Percentiles rank a stretch among this genome's conserved stretches.
Conservation (phyloP, 2,797 vertebrate genomes). For the Phalanger gymnotis region DNA sequence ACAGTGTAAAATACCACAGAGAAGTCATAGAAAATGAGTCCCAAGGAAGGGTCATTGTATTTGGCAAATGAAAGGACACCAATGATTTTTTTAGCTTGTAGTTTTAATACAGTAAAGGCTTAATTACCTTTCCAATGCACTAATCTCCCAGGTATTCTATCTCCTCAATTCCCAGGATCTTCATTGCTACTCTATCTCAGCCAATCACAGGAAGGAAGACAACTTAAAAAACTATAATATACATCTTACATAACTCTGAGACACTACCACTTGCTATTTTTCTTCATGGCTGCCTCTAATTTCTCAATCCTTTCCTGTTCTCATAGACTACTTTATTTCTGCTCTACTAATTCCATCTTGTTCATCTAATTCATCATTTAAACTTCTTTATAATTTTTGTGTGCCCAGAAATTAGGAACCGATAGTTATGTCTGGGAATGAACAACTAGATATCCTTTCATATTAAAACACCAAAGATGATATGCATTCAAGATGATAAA, state of each 20-base stretch:
- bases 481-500: not conserved
- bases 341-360: not conserved
- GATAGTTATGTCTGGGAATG: not conserved
- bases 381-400: conserved; percentile 17
- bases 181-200: not conserved
- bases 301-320: not conserved
- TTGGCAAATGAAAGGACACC: not conserved
- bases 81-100: not conserved
- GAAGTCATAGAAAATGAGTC: not conserved
- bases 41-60: not conserved
- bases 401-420: not conserved
- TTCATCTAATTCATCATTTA: no score
- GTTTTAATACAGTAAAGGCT: not conserved
- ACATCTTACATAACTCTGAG: not conserved
- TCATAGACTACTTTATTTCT: not conserved
- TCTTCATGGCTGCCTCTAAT: not conserved
- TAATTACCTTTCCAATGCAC: not conserved
- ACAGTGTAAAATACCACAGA: not conserved
- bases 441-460: not conserved
- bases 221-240: not conserved
- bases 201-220: not conserved
- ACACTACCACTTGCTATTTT: not conserved
- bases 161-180: not conserved
- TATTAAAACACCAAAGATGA: conserved; percentile 3
- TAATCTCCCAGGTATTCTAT: not conserved